These are phyloP conservation scores for Hoplodrina blanda DNA, from an alignment of 2,888 invertebrate species.

Conservation along the genomic window DNA sequence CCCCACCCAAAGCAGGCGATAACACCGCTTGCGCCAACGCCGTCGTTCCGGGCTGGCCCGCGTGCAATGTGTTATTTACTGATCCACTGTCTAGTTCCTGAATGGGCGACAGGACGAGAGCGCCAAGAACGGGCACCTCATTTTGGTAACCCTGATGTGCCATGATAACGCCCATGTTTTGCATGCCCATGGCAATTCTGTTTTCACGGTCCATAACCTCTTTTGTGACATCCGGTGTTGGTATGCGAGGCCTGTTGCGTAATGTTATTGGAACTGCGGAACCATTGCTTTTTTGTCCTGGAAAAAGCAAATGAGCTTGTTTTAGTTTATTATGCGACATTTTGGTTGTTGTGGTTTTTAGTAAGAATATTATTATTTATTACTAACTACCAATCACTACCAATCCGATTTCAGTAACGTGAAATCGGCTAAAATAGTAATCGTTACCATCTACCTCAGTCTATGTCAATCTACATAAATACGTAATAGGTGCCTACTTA, in stretches of 20 bases:
- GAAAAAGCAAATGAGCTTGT: background rate
- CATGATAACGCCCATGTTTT: slow-evolving; percentile 93
- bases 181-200: slow-evolving; percentile 90
- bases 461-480: too few species aligned
- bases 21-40: slow-evolving; percentile 95
- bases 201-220: slow-evolving; percentile 94
- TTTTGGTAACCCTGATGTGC: slow-evolving; percentile 92
- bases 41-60: slow-evolving; percentile 93
- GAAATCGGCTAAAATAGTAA: too few species aligned
- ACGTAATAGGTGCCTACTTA: too few species aligned
- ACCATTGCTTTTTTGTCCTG: slow-evolving; percentile 93
- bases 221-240: slow-evolving; percentile 96
- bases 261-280: slow-evolving; percentile 92
- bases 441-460: too few species aligned
- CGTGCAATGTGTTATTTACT: slow-evolving; percentile 93
- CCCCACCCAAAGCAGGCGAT: slow-evolving; percentile 85
- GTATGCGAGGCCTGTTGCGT: slow-evolving; percentile 96
- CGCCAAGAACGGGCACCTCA: slow-evolving; percentile 94
- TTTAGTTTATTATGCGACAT: background rate
- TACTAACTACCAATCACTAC: background rate
- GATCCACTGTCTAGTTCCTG: slow-evolving; percentile 95
- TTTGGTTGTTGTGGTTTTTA: background rate
- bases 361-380: background rate
- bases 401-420: too few species aligned
- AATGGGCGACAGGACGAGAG: slow-evolving; percentile 95